phyloP scores from a whole-genome alignment of 2,888 invertebrate species.

The Drosophila mercatorum region DNA sequence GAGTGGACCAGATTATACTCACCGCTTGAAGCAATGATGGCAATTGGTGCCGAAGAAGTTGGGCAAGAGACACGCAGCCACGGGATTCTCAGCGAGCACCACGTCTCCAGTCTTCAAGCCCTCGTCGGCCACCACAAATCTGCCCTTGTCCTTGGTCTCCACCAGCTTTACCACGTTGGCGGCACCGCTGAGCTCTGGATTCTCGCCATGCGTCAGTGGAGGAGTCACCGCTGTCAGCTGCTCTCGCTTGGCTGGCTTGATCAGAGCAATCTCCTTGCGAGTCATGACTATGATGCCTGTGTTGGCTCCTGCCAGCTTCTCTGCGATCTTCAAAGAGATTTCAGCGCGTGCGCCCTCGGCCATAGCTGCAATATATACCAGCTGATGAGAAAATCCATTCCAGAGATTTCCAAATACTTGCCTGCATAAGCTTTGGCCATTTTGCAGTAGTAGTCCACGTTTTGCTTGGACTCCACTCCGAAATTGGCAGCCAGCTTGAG shows the following conservation, averaged over 20 bases:
- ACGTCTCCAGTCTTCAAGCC: constrained; percentile 88
- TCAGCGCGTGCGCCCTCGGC: constrained; percentile 87
- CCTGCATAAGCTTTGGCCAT: constrained; percentile 89
- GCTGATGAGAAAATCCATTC: too few relatives aligned
- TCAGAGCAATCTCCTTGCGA: constrained; percentile 85
- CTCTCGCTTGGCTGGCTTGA: constrained; percentile 51
- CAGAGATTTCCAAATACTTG: constrained; percentile 26
- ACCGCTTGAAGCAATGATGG: constrained; percentile 92
- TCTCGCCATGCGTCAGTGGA: constrained; percentile 85
- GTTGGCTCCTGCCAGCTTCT: constrained; percentile 86
- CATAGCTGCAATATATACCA: constrained; percentile 85
- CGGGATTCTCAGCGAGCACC: constrained; percentile 89
- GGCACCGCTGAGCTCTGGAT: constrained; percentile 86
- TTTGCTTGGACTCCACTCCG: constrained; percentile 87
- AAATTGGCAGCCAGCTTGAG: constrained; percentile 88
- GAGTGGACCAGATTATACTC: constrained; percentile 9
- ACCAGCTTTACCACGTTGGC: constrained; percentile 87
- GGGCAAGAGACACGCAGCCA: constrained; percentile 90
- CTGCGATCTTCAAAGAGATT: constrained; percentile 88
- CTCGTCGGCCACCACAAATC: constrained; percentile 88
- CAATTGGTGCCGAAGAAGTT: constrained; percentile 92
- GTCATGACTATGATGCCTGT: constrained; percentile 84
- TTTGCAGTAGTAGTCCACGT: constrained; percentile 89
- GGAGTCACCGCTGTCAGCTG: constrained; percentile 55
- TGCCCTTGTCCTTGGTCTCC: constrained; percentile 87